Evolutionary conservation across 2,113 vertebrate genomes (phyloP), one percentile per base, ranked within the genome.

Genomic region (Ciconia boyciana): DNA sequence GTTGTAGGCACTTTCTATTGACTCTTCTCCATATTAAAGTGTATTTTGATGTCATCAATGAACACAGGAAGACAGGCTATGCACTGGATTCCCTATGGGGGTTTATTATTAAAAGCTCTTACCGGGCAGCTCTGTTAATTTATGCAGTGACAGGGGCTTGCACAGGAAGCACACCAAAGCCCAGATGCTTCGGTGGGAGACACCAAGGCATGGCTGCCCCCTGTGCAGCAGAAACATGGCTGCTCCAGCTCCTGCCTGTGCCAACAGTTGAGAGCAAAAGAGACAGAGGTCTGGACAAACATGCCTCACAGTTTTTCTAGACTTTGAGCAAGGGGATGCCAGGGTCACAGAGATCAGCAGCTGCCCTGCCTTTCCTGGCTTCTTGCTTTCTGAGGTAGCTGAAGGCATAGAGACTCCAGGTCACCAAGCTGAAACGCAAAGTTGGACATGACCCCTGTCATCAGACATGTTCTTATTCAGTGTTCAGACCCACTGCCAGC

Each of bases 251-350:
- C 15, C 57, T 78, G 32, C 36, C 28, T 0, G 0, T 60, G 46
- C 36, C 9, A 1, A 11, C 29, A 64, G 19, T 8, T 0, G 0
- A 57, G 24, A 31, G 17, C 51, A 49, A 43, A 15, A 79, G 16
- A 43, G 22, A 41, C 19, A 57, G 66, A 51, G 7, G 15, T 48
- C n/a, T 69, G 49, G 36, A 41, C 49, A 72, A 39, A 36, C 6
- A 13, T 1, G 2, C 3, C 11, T 15, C 8, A 12, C 36, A 46
- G 22, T 49, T 71, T 83, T 55, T 16, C n/a, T 64, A 28, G 43
- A 36, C n/a, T 39, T 44, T 32, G 31, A 66, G 57, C 29, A 81
- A 54, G 11, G 25, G 5, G 10, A 6, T 54, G 25, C 10, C 25
- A 32, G 22, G 29, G 5, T 65, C 60, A 2, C 20, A 79, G 18